Percentiles rank a stretch among this genome's conserved stretches.
These are phyloP conservation scores for Typhlichthys eigenmanni DNA, from an alignment of 2,797 vertebrate species.

Conservation along the genomic window DNA sequence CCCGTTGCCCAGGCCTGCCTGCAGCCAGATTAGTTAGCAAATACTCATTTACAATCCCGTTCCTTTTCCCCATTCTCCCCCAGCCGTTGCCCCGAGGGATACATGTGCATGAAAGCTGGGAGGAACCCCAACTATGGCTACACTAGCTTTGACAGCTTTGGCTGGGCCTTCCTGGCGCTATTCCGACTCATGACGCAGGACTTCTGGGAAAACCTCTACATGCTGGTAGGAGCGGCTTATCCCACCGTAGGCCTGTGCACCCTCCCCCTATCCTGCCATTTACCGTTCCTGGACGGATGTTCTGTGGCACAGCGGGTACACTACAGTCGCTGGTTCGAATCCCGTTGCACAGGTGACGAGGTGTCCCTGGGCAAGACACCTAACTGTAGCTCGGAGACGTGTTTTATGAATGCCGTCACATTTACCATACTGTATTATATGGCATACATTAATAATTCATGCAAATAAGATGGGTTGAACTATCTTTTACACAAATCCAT, in stretches of 20 bases:
- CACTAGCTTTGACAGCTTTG: constrained; percentile 98
- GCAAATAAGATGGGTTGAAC: no score
- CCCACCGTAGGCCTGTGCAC: neutral
- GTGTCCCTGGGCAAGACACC: no score
- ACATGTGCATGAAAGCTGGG: constrained; percentile 96
- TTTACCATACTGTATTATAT: no score
- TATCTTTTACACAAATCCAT: no score
- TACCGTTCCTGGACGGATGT: no score
- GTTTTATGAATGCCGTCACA: no score
- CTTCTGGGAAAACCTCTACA: constrained; percentile 98
- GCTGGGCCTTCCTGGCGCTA: constrained; percentile 98
- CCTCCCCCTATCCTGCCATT: neutral
- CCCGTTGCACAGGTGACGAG: no score
- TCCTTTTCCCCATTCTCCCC: constrained; percentile 26
- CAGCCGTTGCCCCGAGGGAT: constrained; percentile 96
- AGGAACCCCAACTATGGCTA: constrained; percentile 98
- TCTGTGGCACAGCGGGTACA: no score
- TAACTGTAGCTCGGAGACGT: no score
- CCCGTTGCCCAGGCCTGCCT: constrained; percentile 5
- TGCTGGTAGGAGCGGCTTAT: constrained; percentile 81
- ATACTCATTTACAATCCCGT: constrained; percentile 38
- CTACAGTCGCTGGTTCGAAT: no score
- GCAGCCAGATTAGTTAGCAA: constrained; percentile 35
- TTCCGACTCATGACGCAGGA: constrained; percentile 99
- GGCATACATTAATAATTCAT: no score